Base-by-base conservation (phyloP, 2,113 vertebrate species). In the Varanus komodoensis region DNA sequence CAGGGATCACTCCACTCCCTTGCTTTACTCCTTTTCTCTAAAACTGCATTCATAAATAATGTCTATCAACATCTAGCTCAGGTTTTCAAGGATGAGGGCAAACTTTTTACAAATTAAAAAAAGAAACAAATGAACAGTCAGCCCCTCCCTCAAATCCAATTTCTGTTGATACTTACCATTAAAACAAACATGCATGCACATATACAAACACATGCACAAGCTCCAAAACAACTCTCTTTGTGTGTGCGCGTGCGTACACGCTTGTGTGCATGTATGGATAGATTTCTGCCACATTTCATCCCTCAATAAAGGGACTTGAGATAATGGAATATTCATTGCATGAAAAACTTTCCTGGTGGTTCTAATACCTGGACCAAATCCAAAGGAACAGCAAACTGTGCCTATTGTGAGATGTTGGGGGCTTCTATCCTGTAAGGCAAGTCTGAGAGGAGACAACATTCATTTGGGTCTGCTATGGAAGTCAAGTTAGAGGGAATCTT, bases 311-410 rank as follows among this genome's bases (percentile, higher is more conserved):
- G 38, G 38, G 95, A 94, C 92, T 95, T 82, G 94, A 92, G 91
- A 91, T 92, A 29, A 32, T 14, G 19, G 87, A 85, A 77, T 94
- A 92, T 90, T 96, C 92, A 86, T 96, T 90, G 92, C 48, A 61
- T 57, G 87, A 89, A 88, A 83, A 96, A 94, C 81, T 92, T 88
- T 86, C 91, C 84, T 69, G 91, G 50, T 57, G 89, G 75, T 91
- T 91, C n/a, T 94, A 94, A 95, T 94, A 96, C 88, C 93, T 93
- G 94, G 96, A 89, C 93, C 92, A 96, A 91, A 86, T 94, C 92
- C 81, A 90, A 44, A 93, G 92, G 94, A 95, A 94, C 91, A 78
- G 81, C 92, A 93, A 94, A 89, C 93, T 64, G 75, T 93, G 80
- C 93, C 88, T 83, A 50, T 84, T 95, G 84, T 94, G 85, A 92